A percentile compares a stretch with the other conserved stretches of the same genome.
phyloP scores from a whole-genome alignment of 2,888 invertebrate genomes.

The Cerastis leucographa region DNA sequence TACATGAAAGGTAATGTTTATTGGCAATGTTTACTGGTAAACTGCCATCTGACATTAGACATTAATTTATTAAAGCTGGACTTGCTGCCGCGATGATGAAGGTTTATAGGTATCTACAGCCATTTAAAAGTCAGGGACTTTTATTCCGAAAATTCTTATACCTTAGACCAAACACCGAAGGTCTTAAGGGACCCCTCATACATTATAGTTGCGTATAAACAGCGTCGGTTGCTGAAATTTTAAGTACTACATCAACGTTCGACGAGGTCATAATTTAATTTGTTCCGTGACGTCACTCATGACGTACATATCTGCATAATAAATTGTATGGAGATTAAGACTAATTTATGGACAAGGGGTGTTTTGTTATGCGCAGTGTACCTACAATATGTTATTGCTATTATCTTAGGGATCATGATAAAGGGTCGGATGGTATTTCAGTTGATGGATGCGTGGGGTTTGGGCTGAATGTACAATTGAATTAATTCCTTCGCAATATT shows the following conservation, averaged over 20 bases:
- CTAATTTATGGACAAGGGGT: constrained; percentile 65
- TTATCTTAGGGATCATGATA: constrained; percentile 62
- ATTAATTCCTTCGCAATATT: background rate
- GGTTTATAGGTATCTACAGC: background rate
- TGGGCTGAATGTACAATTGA: constrained; percentile 27
- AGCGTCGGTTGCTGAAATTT: constrained; percentile 80
- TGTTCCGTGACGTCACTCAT: constrained; percentile 71
- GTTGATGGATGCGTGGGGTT: constrained; percentile 45
- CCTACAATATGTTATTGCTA: constrained; percentile 61
- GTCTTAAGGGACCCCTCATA: constrained; percentile 74
- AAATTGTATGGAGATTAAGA: constrained; percentile 64
- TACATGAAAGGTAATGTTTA: too few species aligned
- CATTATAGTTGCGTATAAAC: constrained; percentile 80
- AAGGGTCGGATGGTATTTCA: constrained; percentile 49
- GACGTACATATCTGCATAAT: constrained; percentile 63
- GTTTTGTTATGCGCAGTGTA: constrained; percentile 56
- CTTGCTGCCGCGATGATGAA: background rate
- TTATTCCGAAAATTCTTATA: background rate
- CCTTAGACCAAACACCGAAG: constrained; percentile 61
- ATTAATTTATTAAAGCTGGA: background rate
- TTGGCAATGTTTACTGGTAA: too few species aligned
- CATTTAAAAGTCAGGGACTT: too few species aligned
- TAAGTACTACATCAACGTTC: constrained; percentile 75
- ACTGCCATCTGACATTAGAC: background rate
- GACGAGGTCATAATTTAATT: constrained; percentile 81